A percentile compares a stretch with the other conserved stretches of the same genome.
Conservation (phyloP, 1,140 invertebrate genomes). For the Bombus confusus region DNA sequence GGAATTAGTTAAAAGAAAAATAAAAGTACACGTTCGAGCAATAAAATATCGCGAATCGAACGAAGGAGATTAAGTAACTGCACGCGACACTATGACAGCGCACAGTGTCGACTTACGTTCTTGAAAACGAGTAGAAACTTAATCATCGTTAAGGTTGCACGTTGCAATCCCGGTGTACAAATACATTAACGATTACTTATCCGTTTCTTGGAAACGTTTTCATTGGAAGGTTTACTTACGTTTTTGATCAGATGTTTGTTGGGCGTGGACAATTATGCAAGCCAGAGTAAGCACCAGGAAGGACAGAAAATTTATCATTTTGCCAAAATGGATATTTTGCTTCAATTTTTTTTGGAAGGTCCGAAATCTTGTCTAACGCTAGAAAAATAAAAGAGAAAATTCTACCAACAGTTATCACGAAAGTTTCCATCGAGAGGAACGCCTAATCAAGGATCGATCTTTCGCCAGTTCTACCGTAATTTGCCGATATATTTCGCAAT, state of each 20-base stretch:
- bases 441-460: too few relatives aligned
- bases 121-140: background rate
- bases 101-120: background rate
- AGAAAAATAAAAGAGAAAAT: background rate
- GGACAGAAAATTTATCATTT: conserved; percentile 74
- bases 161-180: background rate
- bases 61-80: background rate
- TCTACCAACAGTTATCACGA: too few relatives aligned
- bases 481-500: background rate
- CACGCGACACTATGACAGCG: background rate
- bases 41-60: background rate
- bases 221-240: conserved; percentile 65
- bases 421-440: background rate
- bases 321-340: conserved; percentile 42
- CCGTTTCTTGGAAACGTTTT: background rate
- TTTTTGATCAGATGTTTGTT: conserved; percentile 68
- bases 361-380: conserved; percentile 64
- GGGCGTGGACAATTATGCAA: conserved; percentile 73
- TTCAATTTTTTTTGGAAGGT: conserved; percentile 50
- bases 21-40: background rate
- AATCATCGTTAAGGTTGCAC: background rate
- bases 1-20: background rate
- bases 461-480: too few relatives aligned
- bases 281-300: conserved; percentile 70
- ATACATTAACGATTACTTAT: background rate